Evolutionary conservation across 2,797 vertebrate genomes (phyloP), one percentile per base, ranked within the genome.

Genomic region (Carcharodon carcharias): DNA sequence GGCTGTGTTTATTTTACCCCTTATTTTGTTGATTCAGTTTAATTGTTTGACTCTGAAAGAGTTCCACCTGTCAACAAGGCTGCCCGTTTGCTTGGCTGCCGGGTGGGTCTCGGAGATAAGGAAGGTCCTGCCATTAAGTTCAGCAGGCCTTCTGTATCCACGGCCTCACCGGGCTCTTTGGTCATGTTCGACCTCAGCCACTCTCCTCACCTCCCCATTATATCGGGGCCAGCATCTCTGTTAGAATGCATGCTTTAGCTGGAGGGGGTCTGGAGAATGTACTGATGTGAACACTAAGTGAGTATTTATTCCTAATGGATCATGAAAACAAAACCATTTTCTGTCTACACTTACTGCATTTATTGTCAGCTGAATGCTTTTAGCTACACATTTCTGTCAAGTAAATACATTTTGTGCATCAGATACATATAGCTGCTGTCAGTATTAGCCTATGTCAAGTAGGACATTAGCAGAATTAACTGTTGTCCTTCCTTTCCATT

Each of bases 351-450:
- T 58, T 77, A 77, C 91, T 67, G 91, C n/a, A 1, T 67, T 77
- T 95, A 54, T 95, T 95, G 94, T 95, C 94, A 77, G 54, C 69
- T 73, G 50, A 58, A 58, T 77, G 94, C 94, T 95, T 95, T 95
- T 77, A 95, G 65, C 94, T n/a, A 95, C 69, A 95, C 5, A 56
- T 73, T 95, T 71, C 67, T 95, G 94, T 95, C 94, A 95, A 95
- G 94, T 95, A 77, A 95, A 95, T 95, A 77, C 69, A 77, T 58
- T 77, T 73, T 54, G 45, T 77, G 94, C 50, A 50, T 54, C 56
- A 50, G 31, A 35, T 77, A 56, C 67, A 71, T 77, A 56, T 31
- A 54, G 50, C 54, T n/a, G 94, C 54, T 73, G 94, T 73, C 94
- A 95, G 69, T 23, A 31, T 95, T 16, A 18, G 67, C 94, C 69